Percentiles rank a stretch among this genome's conserved stretches.
phyloP scores from a whole-genome alignment of 37 sponge, comb jelly and placozoan species.

The Spongilla lacustris region DNA sequence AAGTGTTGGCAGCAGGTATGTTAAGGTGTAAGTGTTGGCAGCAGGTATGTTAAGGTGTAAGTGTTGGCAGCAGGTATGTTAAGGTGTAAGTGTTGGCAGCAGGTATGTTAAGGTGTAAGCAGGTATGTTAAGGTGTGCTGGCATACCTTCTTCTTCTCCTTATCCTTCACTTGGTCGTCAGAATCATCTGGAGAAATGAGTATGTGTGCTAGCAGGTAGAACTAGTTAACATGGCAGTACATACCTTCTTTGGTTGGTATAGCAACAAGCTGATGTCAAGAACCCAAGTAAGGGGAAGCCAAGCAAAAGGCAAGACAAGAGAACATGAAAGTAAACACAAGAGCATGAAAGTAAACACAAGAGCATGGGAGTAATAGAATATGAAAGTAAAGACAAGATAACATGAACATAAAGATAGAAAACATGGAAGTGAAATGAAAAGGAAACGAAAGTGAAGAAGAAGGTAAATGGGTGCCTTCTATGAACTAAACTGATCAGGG shows the following conservation, averaged over 20 bases:
- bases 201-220: not conserved
- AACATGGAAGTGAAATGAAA: not conserved
- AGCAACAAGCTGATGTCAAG: slow-evolving; percentile 23
- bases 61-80: not conserved
- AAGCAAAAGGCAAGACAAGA: not conserved
- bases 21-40: not conserved
- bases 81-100: not conserved
- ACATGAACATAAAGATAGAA: not conserved
- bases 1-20: not conserved
- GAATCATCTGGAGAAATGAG: slow-evolving; percentile 1
- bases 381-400: not conserved
- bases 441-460: not conserved
- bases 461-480: too few relatives aligned
- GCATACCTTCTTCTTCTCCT: slow-evolving; percentile 2
- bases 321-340: not conserved
- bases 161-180: slow-evolving; percentile 11
- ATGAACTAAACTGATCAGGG: too few relatives aligned
- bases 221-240: not conserved
- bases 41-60: not conserved
- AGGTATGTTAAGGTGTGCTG: too few relatives aligned
- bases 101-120: not conserved
- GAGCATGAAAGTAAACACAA: not conserved
- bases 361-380: too few relatives aligned
- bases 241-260: slow-evolving; percentile 48
- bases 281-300: too few relatives aligned